phyloP scores from a whole-genome alignment of 2,888 invertebrate genomes.

The Physocephala rufipes region DNA sequence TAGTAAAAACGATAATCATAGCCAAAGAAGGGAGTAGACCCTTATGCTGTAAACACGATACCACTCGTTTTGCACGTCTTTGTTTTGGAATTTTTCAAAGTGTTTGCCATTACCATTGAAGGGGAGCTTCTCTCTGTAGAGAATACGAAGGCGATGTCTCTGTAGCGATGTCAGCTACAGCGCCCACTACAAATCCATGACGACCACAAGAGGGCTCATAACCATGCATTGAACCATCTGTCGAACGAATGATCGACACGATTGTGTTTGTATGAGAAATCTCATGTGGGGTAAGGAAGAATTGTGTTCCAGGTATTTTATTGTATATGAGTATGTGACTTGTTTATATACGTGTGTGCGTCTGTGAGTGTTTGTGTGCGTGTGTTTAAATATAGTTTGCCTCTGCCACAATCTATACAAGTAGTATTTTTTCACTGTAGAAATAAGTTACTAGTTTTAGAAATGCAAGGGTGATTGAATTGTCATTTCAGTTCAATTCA shows the following conservation, averaged over 20 bases:
- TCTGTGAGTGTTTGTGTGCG: background rate
- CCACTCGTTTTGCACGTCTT: no score
- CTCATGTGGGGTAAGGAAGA: background rate
- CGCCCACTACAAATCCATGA: background rate
- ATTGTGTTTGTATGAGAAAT: background rate
- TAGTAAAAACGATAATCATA: background rate
- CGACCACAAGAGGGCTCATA: background rate
- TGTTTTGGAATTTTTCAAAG: no score
- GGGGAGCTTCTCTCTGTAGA: no score
- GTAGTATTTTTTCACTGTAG: no score
- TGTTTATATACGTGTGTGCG: background rate
- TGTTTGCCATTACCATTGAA: no score
- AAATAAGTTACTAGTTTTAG: background rate
- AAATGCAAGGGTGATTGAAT: background rate
- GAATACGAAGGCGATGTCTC: background rate
- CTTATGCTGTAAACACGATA: no score
- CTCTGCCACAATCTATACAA: no score
- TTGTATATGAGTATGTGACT: background rate
- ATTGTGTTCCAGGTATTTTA: background rate
- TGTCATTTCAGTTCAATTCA: background rate
- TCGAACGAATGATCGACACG: background rate
- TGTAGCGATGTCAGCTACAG: background rate
- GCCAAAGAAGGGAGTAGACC: background rate
- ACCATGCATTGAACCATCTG: background rate
- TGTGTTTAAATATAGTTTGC: background rate